Evolutionary conservation across 1,140 invertebrate species (phyloP).

Genomic region (Zaprionus lachaisei): DNA sequence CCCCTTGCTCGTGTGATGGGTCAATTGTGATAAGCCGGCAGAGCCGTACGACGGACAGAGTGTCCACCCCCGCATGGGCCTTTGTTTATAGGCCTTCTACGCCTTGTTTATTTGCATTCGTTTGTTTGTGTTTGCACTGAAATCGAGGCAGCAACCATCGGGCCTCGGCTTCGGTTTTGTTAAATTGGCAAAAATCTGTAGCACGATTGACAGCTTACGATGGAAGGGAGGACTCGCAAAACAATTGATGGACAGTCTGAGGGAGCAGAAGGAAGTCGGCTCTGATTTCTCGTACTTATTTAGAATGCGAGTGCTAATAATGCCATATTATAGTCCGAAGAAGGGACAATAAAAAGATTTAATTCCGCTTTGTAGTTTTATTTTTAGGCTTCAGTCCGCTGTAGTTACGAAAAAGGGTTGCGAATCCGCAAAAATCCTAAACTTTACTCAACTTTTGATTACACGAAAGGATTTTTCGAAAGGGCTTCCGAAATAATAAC

Average conservation of each 20-base stretch:
- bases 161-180: constrained; percentile 39
- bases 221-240: constrained; percentile 31
- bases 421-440: constrained; percentile 11
- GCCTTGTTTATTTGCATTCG: constrained; percentile 78
- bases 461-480: neutral
- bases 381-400: constrained; percentile 39
- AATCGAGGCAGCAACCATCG: constrained; percentile 63
- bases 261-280: constrained; percentile 41
- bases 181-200: constrained; percentile 72
- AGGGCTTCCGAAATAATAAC: neutral
- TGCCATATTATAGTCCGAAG: constrained; percentile 29
- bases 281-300: constrained; percentile 51
- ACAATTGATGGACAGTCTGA: constrained; percentile 62
- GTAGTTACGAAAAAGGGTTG: constrained; percentile 31
- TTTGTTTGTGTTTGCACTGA: constrained; percentile 80
- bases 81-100: constrained; percentile 74
- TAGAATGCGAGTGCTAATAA: constrained; percentile 57
- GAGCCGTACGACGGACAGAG: constrained; percentile 18
- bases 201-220: constrained; percentile 70
- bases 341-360: constrained; percentile 37
- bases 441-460: constrained; percentile 33
- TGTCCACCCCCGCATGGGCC: constrained; percentile 56
- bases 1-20: constrained; percentile 39
- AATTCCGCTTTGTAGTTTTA: constrained; percentile 44
- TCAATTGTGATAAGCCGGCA: constrained; percentile 48